phyloP scores from a whole-genome alignment of 1,140 invertebrate species.

The Neomicropteryx cornuta region DNA sequence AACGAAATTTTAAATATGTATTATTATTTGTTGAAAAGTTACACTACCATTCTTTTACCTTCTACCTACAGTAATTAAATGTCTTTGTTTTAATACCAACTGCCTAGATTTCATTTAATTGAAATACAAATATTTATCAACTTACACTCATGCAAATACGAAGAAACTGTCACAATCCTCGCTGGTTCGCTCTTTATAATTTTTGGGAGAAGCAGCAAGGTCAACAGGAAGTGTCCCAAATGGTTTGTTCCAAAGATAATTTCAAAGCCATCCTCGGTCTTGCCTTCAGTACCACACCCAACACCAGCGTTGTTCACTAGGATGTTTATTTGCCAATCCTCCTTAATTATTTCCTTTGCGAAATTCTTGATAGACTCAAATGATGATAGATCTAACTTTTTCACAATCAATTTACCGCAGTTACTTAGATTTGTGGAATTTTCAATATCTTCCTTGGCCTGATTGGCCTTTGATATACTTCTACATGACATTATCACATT shows the following conservation, averaged over 20 bases:
- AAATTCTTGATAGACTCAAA: slow-evolving; percentile 61
- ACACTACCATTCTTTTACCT: too few species aligned
- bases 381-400: slow-evolving; percentile 58
- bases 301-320: slow-evolving; percentile 77
- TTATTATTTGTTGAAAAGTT: too few species aligned
- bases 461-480: slow-evolving; percentile 39
- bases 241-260: slow-evolving; percentile 72
- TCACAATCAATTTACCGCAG: slow-evolving; percentile 42
- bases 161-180: slow-evolving; percentile 46
- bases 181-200: slow-evolving; percentile 48
- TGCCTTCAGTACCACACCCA: slow-evolving; percentile 53
- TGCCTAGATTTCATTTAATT: too few species aligned
- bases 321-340: slow-evolving; percentile 52
- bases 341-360: slow-evolving; percentile 46
- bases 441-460: slow-evolving; percentile 37
- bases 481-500: slow-evolving; percentile 71
- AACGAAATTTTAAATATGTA: too few species aligned
- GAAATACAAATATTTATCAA: slow-evolving; percentile 4
- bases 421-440: slow-evolving; percentile 27
- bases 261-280: slow-evolving; percentile 75
- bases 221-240: slow-evolving; percentile 76
- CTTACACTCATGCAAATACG: slow-evolving; percentile 35
- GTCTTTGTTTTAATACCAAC: too few species aligned
- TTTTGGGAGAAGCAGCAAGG: slow-evolving; percentile 59
- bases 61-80: too few species aligned